Evolutionary conservation across 2,888 invertebrate genomes (phyloP).

Genomic region (Drosophila nr. perissopoda): DNA sequence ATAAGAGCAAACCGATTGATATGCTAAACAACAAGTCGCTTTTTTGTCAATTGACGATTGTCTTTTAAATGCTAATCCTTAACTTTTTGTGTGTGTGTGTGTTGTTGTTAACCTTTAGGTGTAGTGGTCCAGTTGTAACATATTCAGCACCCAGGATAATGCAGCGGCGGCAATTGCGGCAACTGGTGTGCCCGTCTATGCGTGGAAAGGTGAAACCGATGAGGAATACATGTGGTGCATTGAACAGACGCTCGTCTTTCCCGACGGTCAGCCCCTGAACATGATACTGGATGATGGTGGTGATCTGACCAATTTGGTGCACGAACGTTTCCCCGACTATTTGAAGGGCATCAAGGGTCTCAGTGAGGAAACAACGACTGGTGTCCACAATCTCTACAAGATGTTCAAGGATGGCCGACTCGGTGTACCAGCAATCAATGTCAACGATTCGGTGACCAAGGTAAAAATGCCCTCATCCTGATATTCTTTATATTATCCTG

Average conservation of each 20-base stretch:
- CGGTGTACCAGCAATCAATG: constrained; percentile 98
- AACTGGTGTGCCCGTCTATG: constrained; percentile 97
- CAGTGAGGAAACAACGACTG: constrained; percentile 99
- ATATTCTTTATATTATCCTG: neutral
- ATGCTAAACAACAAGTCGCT: neutral
- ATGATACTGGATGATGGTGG: constrained; percentile 99
- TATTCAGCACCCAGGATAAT: constrained; percentile 99
- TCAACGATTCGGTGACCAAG: constrained; percentile 99
- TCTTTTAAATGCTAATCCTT: neutral
- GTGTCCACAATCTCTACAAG: constrained; percentile 98
- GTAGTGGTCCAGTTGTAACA: constrained; percentile 99
- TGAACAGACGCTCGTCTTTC: constrained; percentile 95
- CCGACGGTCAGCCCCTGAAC: constrained; percentile 92
- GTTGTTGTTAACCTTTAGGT: constrained; percentile 87
- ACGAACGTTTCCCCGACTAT: constrained; percentile 95
- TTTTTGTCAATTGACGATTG: neutral
- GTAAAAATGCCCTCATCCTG: constrained; percentile 84
- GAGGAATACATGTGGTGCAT: constrained; percentile 99
- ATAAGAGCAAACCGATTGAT: constrained; percentile 3
- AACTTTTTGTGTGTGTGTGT: neutral
- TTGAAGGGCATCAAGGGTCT: constrained; percentile 93
- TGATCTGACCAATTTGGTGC: constrained; percentile 97
- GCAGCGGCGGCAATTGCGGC: constrained; percentile 99
- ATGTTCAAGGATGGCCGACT: constrained; percentile 95
- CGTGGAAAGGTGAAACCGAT: constrained; percentile 99